phyloP scores from a whole-genome alignment of 2,113 vertebrate genomes.

The Seriola quinqueradiata region DNA sequence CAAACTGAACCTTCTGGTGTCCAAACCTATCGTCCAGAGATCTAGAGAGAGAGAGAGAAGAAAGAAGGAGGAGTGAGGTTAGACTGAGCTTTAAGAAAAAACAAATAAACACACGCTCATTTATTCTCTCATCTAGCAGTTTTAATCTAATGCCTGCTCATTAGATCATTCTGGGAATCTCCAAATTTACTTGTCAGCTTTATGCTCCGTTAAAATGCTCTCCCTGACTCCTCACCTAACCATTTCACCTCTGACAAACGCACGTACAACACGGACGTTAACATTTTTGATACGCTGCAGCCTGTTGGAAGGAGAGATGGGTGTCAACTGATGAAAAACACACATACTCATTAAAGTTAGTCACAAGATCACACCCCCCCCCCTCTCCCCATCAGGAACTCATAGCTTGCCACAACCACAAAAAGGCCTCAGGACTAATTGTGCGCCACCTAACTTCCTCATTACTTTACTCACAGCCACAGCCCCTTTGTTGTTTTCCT shows the following conservation, averaged over 20 bases:
- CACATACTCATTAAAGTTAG: slow-evolving; percentile 26
- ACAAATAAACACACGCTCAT: background rate
- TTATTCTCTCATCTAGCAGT: background rate
- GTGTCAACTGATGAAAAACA: slow-evolving; percentile 47
- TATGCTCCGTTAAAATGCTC: background rate
- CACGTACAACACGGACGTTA: slow-evolving; percentile 4
- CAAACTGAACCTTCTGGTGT: slow-evolving; percentile 73
- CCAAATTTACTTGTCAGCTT: background rate
- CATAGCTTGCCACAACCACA: slow-evolving; percentile 57
- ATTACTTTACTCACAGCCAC: slow-evolving; percentile 46
- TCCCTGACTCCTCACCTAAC: background rate
- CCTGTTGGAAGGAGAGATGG: background rate
- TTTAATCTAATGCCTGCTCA: background rate
- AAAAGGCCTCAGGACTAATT: slow-evolving; percentile 53
- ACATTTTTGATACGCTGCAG: background rate
- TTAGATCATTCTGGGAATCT: slow-evolving; percentile 10
- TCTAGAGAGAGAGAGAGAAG: slow-evolving; percentile 61
- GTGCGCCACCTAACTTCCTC: slow-evolving; percentile 69
- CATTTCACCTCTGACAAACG: slow-evolving; percentile 2
- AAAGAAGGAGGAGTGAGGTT: slow-evolving; percentile 27
- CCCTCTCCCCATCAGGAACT: slow-evolving; percentile 23
- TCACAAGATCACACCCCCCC: slow-evolving; percentile 48
- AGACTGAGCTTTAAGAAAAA: slow-evolving; percentile 9
- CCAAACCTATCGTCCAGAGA: slow-evolving; percentile 76
- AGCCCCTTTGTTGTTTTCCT: slow-evolving; percentile 49